Evolutionary conservation across 1,140 invertebrate genomes (phyloP).

Genomic region (Drosophila novamexicana): DNA sequence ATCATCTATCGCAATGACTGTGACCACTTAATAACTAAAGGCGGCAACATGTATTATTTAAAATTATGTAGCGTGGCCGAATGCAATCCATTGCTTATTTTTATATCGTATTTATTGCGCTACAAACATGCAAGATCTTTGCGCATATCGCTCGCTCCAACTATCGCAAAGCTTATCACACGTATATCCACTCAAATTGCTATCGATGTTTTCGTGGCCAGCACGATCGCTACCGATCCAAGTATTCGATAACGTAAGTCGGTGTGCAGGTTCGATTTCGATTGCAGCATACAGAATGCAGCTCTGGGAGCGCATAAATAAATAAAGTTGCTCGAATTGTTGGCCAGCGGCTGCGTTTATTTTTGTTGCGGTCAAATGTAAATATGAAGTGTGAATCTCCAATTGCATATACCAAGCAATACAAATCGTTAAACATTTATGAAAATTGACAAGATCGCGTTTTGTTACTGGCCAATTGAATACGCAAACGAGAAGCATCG

Average conservation of each 20-base stretch:
- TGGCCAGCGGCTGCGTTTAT: constrained; percentile 40
- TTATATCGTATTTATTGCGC: not conserved
- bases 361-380: constrained; percentile 64
- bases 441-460: constrained; percentile 36
- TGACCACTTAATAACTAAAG: not conserved
- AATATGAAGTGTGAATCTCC: constrained; percentile 67
- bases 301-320: constrained; percentile 63
- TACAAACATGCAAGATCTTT: not conserved
- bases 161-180: too few relatives aligned
- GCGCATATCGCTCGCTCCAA: too few relatives aligned
- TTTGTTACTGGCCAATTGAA: constrained; percentile 29
- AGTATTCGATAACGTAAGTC: constrained; percentile 7
- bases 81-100: not conserved
- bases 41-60: not conserved
- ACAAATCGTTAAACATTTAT: constrained; percentile 35
- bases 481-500: constrained; percentile 46
- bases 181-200: not conserved
- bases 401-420: constrained; percentile 35
- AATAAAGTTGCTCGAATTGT: constrained; percentile 66
- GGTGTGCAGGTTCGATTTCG: constrained; percentile 21
- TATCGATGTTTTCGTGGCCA: not conserved
- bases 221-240: constrained; percentile 24
- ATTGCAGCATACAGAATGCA: constrained; percentile 32
- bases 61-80: not conserved
- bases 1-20: not conserved